These are phyloP conservation scores for Caenorhabditis doughertyi DNA, from an alignment of 2,888 invertebrate species.

Conservation along the genomic window DNA sequence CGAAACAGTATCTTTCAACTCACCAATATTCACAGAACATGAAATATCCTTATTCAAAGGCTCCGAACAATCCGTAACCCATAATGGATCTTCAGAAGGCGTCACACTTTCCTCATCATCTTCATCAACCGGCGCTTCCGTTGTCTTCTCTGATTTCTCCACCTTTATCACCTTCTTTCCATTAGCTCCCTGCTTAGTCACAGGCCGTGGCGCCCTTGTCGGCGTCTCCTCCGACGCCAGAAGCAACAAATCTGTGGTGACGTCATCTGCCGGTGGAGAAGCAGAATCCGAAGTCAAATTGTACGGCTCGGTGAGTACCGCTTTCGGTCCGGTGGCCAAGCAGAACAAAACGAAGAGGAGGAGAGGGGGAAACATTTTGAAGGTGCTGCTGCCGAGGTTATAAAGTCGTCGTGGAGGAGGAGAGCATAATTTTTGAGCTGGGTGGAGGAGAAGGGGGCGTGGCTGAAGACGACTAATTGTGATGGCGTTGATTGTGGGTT, in stretches of 20 bases:
- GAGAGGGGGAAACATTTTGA: slow-evolving; percentile 8
- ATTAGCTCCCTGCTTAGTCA: slow-evolving; percentile 48
- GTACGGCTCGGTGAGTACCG: slow-evolving; percentile 48
- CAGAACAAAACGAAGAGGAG: slow-evolving; percentile 37
- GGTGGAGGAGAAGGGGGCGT: background rate
- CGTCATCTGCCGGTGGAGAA: slow-evolving; percentile 36
- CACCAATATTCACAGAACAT: slow-evolving; percentile 75
- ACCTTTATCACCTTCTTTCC: slow-evolving; percentile 11
- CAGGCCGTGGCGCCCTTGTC: slow-evolving; percentile 39
- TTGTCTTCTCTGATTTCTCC: background rate
- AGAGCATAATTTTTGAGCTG: slow-evolving; percentile 9
- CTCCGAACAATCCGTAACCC: slow-evolving; percentile 74
- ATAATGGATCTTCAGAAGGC: slow-evolving; percentile 29
- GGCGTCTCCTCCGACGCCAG: slow-evolving; percentile 57
- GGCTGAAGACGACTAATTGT: background rate
- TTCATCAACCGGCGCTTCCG: background rate
- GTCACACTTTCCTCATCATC: slow-evolving; percentile 4
- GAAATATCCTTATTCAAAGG: slow-evolving; percentile 74
- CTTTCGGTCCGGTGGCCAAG: slow-evolving; percentile 41
- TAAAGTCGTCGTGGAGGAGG: slow-evolving; percentile 27
- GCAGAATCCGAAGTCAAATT: slow-evolving; percentile 33
- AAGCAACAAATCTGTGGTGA: slow-evolving; percentile 37
- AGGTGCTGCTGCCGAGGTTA: no score
- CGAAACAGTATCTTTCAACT: background rate
- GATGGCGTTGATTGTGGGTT: background rate